Percentiles rank a stretch among this genome's conserved stretches.
Evolutionary conservation across 2,888 invertebrate species (phyloP).

Genomic region (Buathra laborator): DNA sequence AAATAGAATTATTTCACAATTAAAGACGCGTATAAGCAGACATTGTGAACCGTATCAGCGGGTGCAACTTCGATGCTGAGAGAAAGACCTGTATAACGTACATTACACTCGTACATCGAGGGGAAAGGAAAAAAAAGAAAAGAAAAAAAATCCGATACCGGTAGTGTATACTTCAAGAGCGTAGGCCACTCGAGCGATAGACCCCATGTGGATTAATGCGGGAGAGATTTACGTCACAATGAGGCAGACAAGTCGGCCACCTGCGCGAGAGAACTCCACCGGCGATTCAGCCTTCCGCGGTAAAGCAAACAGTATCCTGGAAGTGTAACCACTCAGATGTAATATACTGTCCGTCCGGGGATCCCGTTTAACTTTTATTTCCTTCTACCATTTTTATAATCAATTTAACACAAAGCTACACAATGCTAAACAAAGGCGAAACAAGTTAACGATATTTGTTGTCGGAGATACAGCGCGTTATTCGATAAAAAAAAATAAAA

Average conservation of each 20-base stretch:
- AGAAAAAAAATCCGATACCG: constrained; percentile 48
- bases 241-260: constrained; percentile 68
- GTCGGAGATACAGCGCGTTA: too few species aligned
- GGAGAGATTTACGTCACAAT: constrained; percentile 72
- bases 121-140: constrained; percentile 46
- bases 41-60: constrained; percentile 53
- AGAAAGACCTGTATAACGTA: constrained; percentile 25
- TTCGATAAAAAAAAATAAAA: too few species aligned
- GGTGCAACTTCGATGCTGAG: constrained; percentile 26
- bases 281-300: constrained; percentile 52
- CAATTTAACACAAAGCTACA: too few species aligned
- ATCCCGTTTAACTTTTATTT: too few species aligned
- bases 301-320: constrained; percentile 60
- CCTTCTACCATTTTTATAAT: too few species aligned
- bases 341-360: too few species aligned
- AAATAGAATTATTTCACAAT: constrained; percentile 42
- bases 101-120: neutral
- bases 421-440: too few species aligned
- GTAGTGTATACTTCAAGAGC: constrained; percentile 46
- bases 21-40: constrained; percentile 37
- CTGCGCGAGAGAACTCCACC: constrained; percentile 63
- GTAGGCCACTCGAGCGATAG: constrained; percentile 48
- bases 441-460: too few species aligned
- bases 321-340: constrained; percentile 33
- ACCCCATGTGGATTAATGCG: constrained; percentile 71